Percentiles rank a stretch among this genome's conserved stretches.
Evolutionary conservation across 2,113 vertebrate species (phyloP).

Genomic region (Oncorhynchus gorbuscha): DNA sequence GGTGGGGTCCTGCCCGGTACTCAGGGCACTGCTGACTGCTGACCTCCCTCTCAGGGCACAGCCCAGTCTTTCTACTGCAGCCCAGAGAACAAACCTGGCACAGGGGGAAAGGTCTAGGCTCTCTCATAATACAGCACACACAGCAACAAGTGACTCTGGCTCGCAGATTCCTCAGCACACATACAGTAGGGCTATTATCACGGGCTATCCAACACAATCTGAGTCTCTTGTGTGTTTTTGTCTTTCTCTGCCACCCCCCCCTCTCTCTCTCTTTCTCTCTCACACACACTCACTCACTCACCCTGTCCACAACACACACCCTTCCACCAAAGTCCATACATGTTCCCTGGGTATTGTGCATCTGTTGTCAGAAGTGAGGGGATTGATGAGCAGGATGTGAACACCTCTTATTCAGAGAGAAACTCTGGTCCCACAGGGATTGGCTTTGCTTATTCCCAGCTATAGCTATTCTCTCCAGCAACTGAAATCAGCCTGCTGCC

Average conservation of each 20-base stretch:
- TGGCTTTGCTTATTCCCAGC: constrained; percentile 15
- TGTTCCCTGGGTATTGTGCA: neutral
- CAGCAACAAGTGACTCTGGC: constrained; percentile 17
- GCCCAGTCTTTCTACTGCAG: constrained; percentile 52
- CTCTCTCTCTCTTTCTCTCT: neutral
- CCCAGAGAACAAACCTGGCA: constrained; percentile 33
- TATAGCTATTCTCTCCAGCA: constrained; percentile 24
- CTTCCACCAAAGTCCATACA: neutral
- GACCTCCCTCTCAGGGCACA: constrained; percentile 46
- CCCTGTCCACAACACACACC: neutral
- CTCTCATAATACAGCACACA: constrained; percentile 18
- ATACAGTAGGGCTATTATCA: neutral
- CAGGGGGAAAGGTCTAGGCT: constrained; percentile 46
- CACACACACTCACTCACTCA: neutral
- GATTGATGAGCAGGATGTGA: constrained; percentile 5
- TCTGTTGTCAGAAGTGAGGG: neutral
- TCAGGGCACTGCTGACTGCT: constrained; percentile 58
- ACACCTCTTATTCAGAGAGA: constrained; percentile 2
- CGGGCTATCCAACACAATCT: neutral
- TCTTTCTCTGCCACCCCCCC: neutral
- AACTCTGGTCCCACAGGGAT: constrained; percentile 35
- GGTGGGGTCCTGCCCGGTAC: constrained; percentile 55
- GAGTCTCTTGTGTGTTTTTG: neutral
- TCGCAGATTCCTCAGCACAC: neutral
- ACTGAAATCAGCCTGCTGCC: constrained; percentile 46